These are phyloP conservation scores for Cyanistes caeruleus DNA, from an alignment of 2,113 vertebrate genomes.

Conservation along the genomic window DNA sequence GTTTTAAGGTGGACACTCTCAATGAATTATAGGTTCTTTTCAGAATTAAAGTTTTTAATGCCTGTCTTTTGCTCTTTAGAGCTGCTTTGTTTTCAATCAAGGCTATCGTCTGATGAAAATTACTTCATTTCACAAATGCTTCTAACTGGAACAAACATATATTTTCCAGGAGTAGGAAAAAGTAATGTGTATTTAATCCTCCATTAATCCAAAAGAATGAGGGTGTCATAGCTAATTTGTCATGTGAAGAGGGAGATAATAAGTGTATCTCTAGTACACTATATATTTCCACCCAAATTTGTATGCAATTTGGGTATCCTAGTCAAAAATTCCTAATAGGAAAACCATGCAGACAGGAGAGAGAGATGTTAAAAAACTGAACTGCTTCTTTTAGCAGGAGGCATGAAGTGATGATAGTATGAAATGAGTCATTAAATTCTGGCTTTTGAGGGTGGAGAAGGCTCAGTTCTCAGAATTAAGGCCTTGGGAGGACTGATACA, in stretches of 20 bases:
- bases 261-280: not conserved
- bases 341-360: not conserved
- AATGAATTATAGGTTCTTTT: not conserved
- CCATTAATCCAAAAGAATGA: not conserved
- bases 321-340: not conserved
- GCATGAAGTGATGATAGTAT: not conserved
- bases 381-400: not conserved
- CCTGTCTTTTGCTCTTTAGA: not conserved
- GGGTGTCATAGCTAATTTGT: not conserved
- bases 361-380: not conserved
- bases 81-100: not conserved
- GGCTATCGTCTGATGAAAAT: not conserved
- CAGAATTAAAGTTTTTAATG: not conserved
- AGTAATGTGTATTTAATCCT: not conserved
- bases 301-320: not conserved
- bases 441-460: not conserved
- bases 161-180: not conserved
- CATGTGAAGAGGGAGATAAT: not conserved
- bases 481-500: rapidly evolving
- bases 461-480: not conserved
- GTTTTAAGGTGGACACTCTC: not conserved
- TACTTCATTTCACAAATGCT: not conserved
- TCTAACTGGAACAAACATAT: not conserved
- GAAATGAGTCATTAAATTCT: not conserved
- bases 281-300: not conserved